phyloP scores from a whole-genome alignment of 23 tunicate species.

The Clavelina lepadiformis region DNA sequence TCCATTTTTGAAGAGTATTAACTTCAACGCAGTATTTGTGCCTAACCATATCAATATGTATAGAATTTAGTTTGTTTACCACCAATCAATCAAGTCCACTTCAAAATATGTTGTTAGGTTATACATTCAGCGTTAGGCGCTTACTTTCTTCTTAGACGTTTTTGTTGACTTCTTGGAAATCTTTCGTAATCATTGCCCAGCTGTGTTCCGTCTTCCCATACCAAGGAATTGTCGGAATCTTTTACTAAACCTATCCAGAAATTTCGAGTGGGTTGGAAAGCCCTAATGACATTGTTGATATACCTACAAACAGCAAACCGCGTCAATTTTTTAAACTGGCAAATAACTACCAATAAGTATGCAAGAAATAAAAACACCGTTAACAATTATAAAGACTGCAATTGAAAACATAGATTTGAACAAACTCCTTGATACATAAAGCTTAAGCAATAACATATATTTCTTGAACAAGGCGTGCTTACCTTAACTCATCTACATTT shows the following conservation, averaged over 20 bases:
- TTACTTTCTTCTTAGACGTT: no score
- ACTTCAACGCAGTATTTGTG: conserved; percentile 29
- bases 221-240: conserved; percentile 17
- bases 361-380: not conserved
- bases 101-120: not conserved
- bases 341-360: not conserved
- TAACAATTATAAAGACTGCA: no score
- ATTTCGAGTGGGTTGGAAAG: conserved; percentile 12
- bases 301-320: conserved; percentile 1
- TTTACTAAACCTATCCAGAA: conserved; percentile 56
- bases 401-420: no score
- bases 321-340: not conserved
- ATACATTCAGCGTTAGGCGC: no score
- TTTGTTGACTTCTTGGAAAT: conserved; percentile 39
- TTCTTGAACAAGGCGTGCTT: no score
- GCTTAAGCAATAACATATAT: no score
- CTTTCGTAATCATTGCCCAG: conserved; percentile 14
- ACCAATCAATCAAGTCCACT: not conserved
- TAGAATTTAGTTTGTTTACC: not conserved
- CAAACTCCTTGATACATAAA: no score
- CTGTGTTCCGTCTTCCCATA: conserved; percentile 21
- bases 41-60: not conserved
- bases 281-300: conserved; percentile 35
- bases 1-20: conserved; percentile 28
- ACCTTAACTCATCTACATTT: conserved; percentile 22